These are phyloP conservation scores for Phalanger gymnotis DNA, from an alignment of 2,797 vertebrate species.

Conservation along the genomic window DNA sequence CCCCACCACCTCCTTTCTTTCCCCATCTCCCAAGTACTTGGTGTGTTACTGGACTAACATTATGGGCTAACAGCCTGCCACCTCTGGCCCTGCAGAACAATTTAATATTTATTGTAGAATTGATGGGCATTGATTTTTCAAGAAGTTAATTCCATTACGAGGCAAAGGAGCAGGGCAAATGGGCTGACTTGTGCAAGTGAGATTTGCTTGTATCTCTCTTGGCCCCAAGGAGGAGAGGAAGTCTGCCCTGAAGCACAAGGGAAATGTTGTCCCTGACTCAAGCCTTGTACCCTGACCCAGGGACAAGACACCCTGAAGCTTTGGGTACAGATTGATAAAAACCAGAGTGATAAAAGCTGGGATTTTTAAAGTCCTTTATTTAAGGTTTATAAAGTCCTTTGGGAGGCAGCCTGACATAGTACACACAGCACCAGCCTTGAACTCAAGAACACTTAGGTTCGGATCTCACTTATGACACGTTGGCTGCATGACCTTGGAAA, in stretches of 20 bases:
- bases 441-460: not conserved
- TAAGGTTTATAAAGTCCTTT: not conserved
- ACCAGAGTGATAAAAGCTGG: not conserved
- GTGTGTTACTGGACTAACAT: not conserved
- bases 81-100: not conserved
- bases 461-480: not conserved
- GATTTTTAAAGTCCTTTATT: not conserved
- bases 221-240: not conserved
- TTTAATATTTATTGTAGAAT: not conserved
- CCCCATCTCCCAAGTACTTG: not conserved
- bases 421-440: not conserved
- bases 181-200: conserved; percentile 6
- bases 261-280: not conserved
- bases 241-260: not conserved
- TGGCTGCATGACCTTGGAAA: not conserved
- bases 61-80: not conserved
- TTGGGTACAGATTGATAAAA: not conserved
- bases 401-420: not conserved
- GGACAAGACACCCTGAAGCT: not conserved
- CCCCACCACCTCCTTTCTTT: not conserved
- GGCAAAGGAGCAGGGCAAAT: not conserved
- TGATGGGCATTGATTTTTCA: not conserved
- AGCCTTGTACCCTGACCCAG: not conserved
- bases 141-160: conserved; percentile 54
- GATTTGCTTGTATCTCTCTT: not conserved